These are phyloP conservation scores for pig (Sus scrofa) DNA, from an alignment of 2,113 vertebrate genomes.

Conservation along the genomic window T2T-Sscrofa CM000829.6:18552001-18552500, in stretches of 20 bases:
- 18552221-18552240: neutral
- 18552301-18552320: accelerated
- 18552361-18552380: accelerated
- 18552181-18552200: neutral
- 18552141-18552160: neutral
- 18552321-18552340: no score
- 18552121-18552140: neutral
- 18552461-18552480: no score
- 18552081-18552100: neutral
- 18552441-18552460: neutral
- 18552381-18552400: neutral
- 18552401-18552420: neutral
- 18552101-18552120: neutral
- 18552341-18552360: no score
- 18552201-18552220: no score
- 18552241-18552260: neutral
- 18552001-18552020: neutral
- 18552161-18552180: neutral
- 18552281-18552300: neutral
- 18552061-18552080: neutral
- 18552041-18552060: neutral
- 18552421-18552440: neutral
- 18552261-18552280: accelerated
- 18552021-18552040: neutral
- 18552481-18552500: neutral